phyloP scores from a whole-genome alignment of 1,140 invertebrate species.

The Drosophila prosaltans region DNA sequence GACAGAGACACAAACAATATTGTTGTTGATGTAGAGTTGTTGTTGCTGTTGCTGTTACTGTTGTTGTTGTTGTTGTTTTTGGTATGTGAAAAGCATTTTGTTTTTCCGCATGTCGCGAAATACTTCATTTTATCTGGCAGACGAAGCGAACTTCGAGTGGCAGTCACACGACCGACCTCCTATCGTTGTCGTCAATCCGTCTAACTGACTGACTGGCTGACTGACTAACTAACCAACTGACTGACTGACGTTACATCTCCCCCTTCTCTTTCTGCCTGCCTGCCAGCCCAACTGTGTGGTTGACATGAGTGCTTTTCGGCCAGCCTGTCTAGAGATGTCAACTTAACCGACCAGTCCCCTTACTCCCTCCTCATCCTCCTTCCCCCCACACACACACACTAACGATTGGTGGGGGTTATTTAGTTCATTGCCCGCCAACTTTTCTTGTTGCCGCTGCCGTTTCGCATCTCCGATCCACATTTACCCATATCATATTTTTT shows the following conservation, averaged over 20 bases:
- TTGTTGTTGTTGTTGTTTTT: constrained; percentile 27
- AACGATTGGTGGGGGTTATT: constrained; percentile 63
- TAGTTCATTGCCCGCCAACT: constrained; percentile 69
- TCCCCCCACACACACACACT: background rate
- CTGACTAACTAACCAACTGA: background rate
- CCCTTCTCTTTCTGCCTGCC: background rate
- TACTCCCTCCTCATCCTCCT: background rate
- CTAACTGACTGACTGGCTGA: constrained; percentile 40
- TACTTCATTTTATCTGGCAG: constrained; percentile 78
- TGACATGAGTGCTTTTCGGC: constrained; percentile 67
- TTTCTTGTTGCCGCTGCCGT: constrained; percentile 28
- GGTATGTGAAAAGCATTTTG: constrained; percentile 64
- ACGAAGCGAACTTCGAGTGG: constrained; percentile 65
- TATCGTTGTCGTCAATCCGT: constrained; percentile 35
- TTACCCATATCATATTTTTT: background rate
- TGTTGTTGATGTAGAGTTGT: constrained; percentile 55
- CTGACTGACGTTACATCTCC: background rate
- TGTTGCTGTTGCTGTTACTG: constrained; percentile 20
- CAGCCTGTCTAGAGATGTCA: constrained; percentile 51
- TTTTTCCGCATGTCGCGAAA: constrained; percentile 56
- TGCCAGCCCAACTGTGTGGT: constrained; percentile 39
- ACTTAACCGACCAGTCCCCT: constrained; percentile 4
- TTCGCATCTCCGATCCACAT: background rate
- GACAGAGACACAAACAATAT: constrained; percentile 65
- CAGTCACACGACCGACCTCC: constrained; percentile 25